Conservation (phyloP, 2,113 vertebrate genomes). For the Pygoscelis antarcticus region DNA sequence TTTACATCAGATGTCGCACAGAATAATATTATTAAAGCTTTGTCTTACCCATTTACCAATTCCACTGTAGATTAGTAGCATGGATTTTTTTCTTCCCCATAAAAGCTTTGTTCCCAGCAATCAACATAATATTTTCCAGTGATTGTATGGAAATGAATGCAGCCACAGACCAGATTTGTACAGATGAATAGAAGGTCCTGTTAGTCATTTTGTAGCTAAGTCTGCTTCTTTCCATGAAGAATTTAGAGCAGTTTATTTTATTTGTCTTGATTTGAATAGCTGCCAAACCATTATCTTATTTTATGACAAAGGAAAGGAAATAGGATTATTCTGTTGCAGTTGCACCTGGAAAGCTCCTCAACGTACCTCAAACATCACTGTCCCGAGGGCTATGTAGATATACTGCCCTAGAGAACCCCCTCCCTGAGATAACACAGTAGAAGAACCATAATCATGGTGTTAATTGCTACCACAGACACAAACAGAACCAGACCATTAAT, state of each 20-base stretch:
- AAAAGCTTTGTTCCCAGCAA: slow-evolving; percentile 62
- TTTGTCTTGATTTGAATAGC: background rate
- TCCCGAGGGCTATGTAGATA: fast-evolving
- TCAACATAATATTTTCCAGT: slow-evolving; percentile 49
- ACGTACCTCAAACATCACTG: background rate
- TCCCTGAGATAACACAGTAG: background rate
- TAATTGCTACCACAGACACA: background rate
- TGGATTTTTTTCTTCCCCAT: background rate
- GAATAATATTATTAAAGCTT: slow-evolving; percentile 62
- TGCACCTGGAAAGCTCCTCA: background rate
- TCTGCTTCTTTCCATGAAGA: background rate
- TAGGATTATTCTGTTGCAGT: background rate
- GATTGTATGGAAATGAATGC: slow-evolving; percentile 63
- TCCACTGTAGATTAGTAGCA: slow-evolving; percentile 59
- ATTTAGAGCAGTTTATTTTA: slow-evolving; percentile 28
- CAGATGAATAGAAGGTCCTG: slow-evolving; percentile 10
- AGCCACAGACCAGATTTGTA: slow-evolving; percentile 14
- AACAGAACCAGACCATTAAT: background rate
- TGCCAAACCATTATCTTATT: slow-evolving; percentile 12
- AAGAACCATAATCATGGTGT: background rate
- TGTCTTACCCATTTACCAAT: slow-evolving; percentile 63
- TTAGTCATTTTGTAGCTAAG: slow-evolving; percentile 26
- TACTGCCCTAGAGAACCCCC: background rate
- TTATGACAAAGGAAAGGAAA: background rate
- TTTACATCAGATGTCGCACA: slow-evolving; percentile 65